These are phyloP conservation scores for Aythya baeri DNA, from an alignment of 2,113 vertebrate genomes.

Conservation along the genomic window DNA sequence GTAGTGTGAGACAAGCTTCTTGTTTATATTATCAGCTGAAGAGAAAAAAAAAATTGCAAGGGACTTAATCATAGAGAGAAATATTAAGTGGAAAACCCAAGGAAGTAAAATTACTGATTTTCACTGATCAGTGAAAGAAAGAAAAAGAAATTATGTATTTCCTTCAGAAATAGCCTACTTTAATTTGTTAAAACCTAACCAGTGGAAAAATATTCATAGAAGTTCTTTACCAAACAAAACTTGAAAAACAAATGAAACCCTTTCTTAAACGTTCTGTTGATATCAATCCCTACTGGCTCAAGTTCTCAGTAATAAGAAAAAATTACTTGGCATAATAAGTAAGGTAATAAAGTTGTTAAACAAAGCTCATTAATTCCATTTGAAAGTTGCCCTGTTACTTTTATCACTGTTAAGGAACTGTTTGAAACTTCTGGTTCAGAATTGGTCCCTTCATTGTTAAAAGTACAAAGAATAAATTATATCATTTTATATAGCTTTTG, in stretches of 20 bases:
- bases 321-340: background rate
- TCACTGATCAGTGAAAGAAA: background rate
- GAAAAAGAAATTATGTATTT: background rate
- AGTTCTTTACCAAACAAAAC: background rate
- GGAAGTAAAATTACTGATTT: background rate
- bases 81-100: background rate
- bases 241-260: background rate
- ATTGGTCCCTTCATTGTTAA: background rate
- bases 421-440: background rate
- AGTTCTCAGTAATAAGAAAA: background rate
- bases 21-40: background rate
- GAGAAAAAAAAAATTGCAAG: background rate
- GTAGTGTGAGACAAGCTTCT: background rate
- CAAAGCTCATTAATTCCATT: background rate
- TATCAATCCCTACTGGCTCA: background rate
- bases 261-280: background rate
- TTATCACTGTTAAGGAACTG: background rate
- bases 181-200: background rate
- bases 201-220: background rate
- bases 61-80: background rate
- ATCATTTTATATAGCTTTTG: background rate
- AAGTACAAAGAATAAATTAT: background rate
- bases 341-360: background rate
- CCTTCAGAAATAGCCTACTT: background rate
- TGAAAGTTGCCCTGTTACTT: background rate